A percentile compares a stretch with the other conserved stretches of the same genome.
Evolutionary conservation across 2,797 vertebrate genomes (phyloP).

Genomic region (Poecile montanus): DNA sequence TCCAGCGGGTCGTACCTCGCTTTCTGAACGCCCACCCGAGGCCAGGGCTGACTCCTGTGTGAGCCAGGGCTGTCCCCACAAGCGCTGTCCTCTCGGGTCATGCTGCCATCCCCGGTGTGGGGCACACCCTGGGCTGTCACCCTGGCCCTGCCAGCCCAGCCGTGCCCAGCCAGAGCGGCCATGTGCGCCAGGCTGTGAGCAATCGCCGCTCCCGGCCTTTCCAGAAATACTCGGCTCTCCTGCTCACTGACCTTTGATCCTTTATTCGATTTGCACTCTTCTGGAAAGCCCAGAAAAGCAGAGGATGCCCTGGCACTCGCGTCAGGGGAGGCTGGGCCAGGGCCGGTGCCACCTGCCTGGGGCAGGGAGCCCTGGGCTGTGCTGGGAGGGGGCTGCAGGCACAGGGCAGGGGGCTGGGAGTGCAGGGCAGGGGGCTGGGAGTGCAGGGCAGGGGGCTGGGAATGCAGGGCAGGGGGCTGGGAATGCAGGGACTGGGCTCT

Average conservation of each 20-base stretch:
- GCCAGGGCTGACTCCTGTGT: fast-evolving
- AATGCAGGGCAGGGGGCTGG: neutral
- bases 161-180: neutral
- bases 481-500: neutral
- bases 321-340: neutral
- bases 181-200: neutral
- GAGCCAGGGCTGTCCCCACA: neutral
- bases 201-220: conserved; percentile 5
- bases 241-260: conserved; percentile 68
- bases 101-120: fast-evolving
- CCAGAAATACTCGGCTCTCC: conserved; percentile 48
- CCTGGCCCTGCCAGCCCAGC: fast-evolving
- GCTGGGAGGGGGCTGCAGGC: neutral
- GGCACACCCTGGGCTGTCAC: neutral
- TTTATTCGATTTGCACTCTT: conserved; percentile 43
- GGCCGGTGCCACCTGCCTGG: fast-evolving
- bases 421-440: neutral
- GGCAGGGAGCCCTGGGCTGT: fast-evolving
- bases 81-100: fast-evolving
- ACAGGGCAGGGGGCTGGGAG: neutral
- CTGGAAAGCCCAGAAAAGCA: neutral
- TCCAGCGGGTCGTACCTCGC: neutral
- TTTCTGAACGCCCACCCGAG: neutral
- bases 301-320: neutral
- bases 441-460: neutral